phyloP scores from a whole-genome alignment of 2,888 invertebrate genomes.

The Phaedon cochleariae region DNA sequence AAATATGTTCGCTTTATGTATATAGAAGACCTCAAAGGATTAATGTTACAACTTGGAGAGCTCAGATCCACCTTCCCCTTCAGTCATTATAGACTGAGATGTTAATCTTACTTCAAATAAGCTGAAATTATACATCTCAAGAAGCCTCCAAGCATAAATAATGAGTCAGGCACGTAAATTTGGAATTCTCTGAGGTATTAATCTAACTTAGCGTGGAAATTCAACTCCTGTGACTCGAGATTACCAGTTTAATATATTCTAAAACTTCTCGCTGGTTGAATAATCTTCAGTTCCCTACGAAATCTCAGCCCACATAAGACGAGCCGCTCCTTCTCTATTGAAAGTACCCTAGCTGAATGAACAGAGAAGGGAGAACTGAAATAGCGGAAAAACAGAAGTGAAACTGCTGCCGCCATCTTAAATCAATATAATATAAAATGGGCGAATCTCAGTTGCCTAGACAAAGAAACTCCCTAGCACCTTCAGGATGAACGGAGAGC shows the following conservation, averaged over 20 bases:
- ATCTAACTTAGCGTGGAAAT: conserved; percentile 64
- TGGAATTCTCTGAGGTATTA: conserved; percentile 64
- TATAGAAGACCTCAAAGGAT: conserved; percentile 45
- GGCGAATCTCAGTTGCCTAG: conserved; percentile 60
- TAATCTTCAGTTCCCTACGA: conserved; percentile 51
- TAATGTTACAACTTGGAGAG: conserved; percentile 40
- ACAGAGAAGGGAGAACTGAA: conserved; percentile 34
- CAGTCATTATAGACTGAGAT: conserved; percentile 49
- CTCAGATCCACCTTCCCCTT: conserved; percentile 41
- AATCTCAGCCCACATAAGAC: conserved; percentile 28
- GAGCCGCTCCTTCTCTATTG: conserved; percentile 27
- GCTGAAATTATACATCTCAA: conserved; percentile 62
- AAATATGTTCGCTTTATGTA: conserved; percentile 35
- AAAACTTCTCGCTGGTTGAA: conserved; percentile 61
- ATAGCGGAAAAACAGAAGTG: conserved; percentile 45
- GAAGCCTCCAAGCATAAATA: conserved; percentile 63
- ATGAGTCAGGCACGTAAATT: conserved; percentile 62
- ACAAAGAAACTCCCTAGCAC: conserved; percentile 58
- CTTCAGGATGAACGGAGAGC: conserved; percentile 55
- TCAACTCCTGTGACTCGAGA: conserved; percentile 62
- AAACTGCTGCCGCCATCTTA: conserved; percentile 59
- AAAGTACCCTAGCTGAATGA: conserved; percentile 10
- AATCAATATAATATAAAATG: conserved; percentile 64
- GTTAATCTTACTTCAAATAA: conserved; percentile 58
- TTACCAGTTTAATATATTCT: conserved; percentile 64